Conservation (phyloP, 2,888 invertebrate genomes). For the Zaprionus bogoriensis region DNA sequence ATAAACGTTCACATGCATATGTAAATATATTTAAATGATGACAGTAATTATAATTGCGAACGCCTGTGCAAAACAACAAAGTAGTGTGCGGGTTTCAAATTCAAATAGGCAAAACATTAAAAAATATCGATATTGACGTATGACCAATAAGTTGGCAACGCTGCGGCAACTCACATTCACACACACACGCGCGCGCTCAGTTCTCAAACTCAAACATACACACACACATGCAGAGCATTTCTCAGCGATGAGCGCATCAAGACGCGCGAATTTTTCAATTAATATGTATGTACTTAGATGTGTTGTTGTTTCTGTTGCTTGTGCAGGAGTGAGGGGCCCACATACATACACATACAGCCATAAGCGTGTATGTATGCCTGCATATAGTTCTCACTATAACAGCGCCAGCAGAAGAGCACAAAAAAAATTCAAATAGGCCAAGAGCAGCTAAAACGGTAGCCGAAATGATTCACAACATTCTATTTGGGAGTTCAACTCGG, state of each 20-base stretch:
- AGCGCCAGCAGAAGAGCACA: slow-evolving; percentile 10
- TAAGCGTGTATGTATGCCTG: background rate
- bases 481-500: slow-evolving; percentile 46
- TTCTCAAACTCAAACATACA: slow-evolving; percentile 17
- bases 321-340: background rate
- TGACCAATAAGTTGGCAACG: slow-evolving; percentile 75
- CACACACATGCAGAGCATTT: slow-evolving; percentile 54
- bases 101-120: slow-evolving; percentile 39
- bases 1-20: background rate
- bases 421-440: slow-evolving; percentile 59
- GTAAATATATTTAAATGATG: slow-evolving; percentile 3
- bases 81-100: slow-evolving; percentile 26
- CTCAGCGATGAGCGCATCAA: slow-evolving; percentile 80
- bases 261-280: slow-evolving; percentile 77
- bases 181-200: slow-evolving; percentile 14
- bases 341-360: slow-evolving; percentile 9
- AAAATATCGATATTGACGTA: slow-evolving; percentile 73
- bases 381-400: slow-evolving; percentile 41
- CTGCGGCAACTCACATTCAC: slow-evolving; percentile 36
- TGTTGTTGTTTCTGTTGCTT: background rate
- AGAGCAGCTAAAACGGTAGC: slow-evolving; percentile 53
- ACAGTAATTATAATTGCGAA: slow-evolving; percentile 11
- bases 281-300: slow-evolving; percentile 51
- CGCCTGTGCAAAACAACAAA: background rate
- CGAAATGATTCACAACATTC: slow-evolving; percentile 64